Conservation (phyloP, 2,888 invertebrate genomes). For the Resseliella maxima region DNA sequence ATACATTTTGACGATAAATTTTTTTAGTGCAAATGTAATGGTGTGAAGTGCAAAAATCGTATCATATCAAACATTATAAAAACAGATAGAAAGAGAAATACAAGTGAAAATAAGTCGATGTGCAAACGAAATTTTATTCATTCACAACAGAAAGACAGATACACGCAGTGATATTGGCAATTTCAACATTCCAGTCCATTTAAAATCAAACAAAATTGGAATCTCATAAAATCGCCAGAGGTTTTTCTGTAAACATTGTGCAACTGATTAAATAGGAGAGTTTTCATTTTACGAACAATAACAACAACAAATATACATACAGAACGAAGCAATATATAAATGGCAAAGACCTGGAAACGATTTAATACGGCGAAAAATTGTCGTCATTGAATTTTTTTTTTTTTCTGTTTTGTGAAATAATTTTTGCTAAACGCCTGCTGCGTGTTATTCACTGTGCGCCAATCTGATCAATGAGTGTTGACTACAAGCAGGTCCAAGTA, state of each 20-base stretch:
- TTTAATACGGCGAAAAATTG: conserved; percentile 14
- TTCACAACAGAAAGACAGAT: conserved; percentile 1
- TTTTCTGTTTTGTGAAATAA: conserved; percentile 47
- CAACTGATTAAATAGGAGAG: conserved; percentile 20
- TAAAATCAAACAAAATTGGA: neutral
- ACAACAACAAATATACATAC: neutral
- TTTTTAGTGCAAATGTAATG: neutral
- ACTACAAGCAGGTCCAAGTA: conserved; percentile 37
- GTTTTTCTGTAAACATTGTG: conserved; percentile 48
- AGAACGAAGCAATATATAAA: neutral
- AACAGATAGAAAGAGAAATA: neutral
- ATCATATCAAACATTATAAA: too few species aligned
- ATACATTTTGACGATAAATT: neutral
- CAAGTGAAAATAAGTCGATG: neutral
- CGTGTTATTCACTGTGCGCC: conserved; percentile 33
- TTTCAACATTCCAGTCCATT: neutral
- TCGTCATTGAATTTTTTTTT: neutral
- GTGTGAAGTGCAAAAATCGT: neutral
- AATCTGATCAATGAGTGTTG: conserved; percentile 47
- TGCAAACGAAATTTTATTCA: neutral
- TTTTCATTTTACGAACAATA: neutral
- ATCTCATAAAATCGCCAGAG: conserved; percentile 9
- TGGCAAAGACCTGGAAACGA: conserved; percentile 43
- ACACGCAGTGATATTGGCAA: neutral
- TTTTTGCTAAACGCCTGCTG: conserved; percentile 51